These are phyloP conservation scores for Scomber scombrus DNA, from an alignment of 2,113 vertebrate species.

Conservation along the genomic window DNA sequence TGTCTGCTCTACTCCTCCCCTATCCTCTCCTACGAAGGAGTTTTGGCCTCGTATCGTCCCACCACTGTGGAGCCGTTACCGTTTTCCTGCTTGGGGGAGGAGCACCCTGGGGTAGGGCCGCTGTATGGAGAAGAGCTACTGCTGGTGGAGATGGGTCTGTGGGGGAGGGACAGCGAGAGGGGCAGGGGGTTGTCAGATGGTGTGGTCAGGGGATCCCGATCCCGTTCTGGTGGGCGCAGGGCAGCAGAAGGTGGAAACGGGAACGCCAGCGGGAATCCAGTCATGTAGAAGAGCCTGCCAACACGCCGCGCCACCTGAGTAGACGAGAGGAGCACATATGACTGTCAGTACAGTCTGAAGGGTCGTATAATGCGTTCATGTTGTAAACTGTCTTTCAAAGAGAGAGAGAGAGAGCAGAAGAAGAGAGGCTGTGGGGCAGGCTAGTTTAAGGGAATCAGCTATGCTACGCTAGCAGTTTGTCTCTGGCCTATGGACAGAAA, in stretches of 20 bases:
- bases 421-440: slow-evolving; percentile 69
- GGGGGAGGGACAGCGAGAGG: slow-evolving; percentile 59
- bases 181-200: slow-evolving; percentile 68
- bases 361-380: not conserved
- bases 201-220: slow-evolving; percentile 78
- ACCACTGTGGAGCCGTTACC: slow-evolving; percentile 80
- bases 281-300: slow-evolving; percentile 95
- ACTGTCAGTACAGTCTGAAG: slow-evolving; percentile 50
- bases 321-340: slow-evolving; percentile 53
- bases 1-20: slow-evolving; percentile 24
- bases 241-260: slow-evolving; percentile 89
- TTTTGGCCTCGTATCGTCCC: slow-evolving; percentile 85
- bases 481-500: slow-evolving; percentile 47
- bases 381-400: slow-evolving; percentile 30
- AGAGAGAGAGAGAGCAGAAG: slow-evolving; percentile 56
- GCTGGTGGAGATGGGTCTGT: slow-evolving; percentile 87
- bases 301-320: slow-evolving; percentile 92
- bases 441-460: slow-evolving; percentile 62
- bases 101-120: slow-evolving; percentile 78
- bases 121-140: slow-evolving; percentile 88
- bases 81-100: slow-evolving; percentile 93
- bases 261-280: slow-evolving; percentile 93
- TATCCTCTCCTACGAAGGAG: slow-evolving; percentile 84
- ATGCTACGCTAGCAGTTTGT: slow-evolving; percentile 61
- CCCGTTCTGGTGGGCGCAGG: slow-evolving; percentile 85